These are phyloP conservation scores for Eurosta solidaginis DNA, from an alignment of 1,140 invertebrate genomes.

Conservation along the genomic window DNA sequence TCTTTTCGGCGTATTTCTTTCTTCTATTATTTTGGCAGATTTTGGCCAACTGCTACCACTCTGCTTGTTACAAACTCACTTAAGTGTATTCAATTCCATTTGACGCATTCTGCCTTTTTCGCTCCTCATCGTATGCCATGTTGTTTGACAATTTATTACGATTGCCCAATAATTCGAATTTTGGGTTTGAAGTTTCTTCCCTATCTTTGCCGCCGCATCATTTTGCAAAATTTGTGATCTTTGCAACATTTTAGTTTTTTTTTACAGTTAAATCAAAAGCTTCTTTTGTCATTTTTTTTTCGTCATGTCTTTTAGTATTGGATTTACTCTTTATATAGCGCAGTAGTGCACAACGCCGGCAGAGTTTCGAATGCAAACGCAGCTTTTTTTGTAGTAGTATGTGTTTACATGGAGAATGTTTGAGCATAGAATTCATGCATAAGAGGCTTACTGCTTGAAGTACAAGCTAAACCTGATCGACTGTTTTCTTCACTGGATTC, in stretches of 20 bases:
- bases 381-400: no score
- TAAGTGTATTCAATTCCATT: not conserved
- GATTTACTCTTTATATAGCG: no score
- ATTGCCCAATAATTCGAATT: slow-evolving; percentile 46
- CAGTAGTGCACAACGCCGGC: no score
- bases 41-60: not conserved
- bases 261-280: not conserved
- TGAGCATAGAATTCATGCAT: no score
- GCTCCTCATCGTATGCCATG: slow-evolving; percentile 42
- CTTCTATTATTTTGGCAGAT: not conserved
- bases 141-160: slow-evolving; percentile 57
- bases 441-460: no score
- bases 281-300: not conserved
- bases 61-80: not conserved
- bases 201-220: not conserved
- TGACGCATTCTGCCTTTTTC: not conserved
- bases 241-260: not conserved
- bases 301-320: not conserved
- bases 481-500: no score
- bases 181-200: not conserved
- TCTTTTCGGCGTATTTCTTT: not conserved
- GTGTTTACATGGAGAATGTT: no score
- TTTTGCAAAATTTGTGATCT: not conserved
- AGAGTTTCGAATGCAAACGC: no score
- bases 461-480: no score